Base-by-base conservation (phyloP, 2,888 invertebrate species). In the Anarsia innoxiella region DNA sequence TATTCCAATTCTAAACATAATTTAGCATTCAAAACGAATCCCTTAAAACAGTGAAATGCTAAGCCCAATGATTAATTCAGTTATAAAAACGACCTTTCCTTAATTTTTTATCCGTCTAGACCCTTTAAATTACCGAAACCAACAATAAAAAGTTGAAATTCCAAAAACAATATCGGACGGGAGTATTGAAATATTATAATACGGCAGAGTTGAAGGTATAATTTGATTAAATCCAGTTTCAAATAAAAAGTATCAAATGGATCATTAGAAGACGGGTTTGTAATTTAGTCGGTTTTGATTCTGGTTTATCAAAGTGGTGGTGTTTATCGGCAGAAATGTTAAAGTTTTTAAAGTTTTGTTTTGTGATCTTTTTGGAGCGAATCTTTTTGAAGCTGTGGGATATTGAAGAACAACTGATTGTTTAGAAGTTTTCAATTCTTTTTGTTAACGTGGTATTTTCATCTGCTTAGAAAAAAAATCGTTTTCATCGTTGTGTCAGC, bases 221-320 rank as follows among this genome's bases (percentile, higher is more conserved):
- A 84, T 84, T 84, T 84, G 78, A 83, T 84, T 78, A 84, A 82
- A n/a, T n/a, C n/a, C n/a, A n/a, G n/a, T 79, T 72, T 75, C 66
- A 63, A 66, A 61, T 62, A 73, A 80, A 76, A 78, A 76, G 71
- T 79, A 76, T 71, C 69, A 73, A 77, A 76, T 69, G 73, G 72
- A 64, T 79, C 82, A 78, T 83, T 79, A 83, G 78, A 69, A 72
- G 75, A 71, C 58, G 79, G 83, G 75, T 73, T 71, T 61, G 78
- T 84, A 80, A 84, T 83, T n/a, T n/a, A n/a, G n/a, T n/a, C 62
- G 57, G 66, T 69, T 58, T 66, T 66, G 62, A 53, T 52, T 64
- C 63, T 64, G 68, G 66, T 70, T 66, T 64, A 67, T 71, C 68
- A 69, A 67, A 58, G 59, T 54, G 53, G 51, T 19, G 19, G 4